These are phyloP conservation scores for Fopius arisanus DNA, from an alignment of 1,140 invertebrate species.

Conservation along the genomic window DNA sequence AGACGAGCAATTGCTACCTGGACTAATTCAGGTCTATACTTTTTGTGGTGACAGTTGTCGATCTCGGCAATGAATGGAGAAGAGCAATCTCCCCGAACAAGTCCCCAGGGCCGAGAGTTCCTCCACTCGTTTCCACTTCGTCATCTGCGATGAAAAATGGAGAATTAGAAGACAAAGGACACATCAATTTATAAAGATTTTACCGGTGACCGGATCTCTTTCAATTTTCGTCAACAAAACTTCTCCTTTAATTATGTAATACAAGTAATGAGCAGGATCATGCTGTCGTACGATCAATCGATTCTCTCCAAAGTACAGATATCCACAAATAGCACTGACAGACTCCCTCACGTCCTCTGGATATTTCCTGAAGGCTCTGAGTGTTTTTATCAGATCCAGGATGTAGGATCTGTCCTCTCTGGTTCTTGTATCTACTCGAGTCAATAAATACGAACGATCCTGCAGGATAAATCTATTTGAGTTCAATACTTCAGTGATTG, in stretches of 20 bases:
- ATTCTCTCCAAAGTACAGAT: constrained; percentile 66
- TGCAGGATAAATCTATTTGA: constrained; percentile 36
- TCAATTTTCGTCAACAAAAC: constrained; percentile 62
- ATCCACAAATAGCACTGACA: constrained; percentile 65
- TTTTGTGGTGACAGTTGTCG: constrained; percentile 66
- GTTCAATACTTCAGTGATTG: no score
- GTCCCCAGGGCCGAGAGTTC: constrained; percentile 59
- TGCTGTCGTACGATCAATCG: constrained; percentile 68
- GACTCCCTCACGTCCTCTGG: constrained; percentile 64
- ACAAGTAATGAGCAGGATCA: constrained; percentile 66
- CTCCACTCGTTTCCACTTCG: constrained; percentile 37
- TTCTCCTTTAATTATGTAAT: constrained; percentile 70
- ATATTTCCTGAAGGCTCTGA: constrained; percentile 45
- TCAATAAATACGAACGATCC: constrained; percentile 49
- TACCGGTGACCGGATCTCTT: constrained; percentile 63
- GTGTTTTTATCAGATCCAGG: constrained; percentile 40
- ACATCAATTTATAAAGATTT: neutral
- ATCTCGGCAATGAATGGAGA: constrained; percentile 67
- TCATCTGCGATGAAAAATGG: constrained; percentile 37
- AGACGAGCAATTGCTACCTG: neutral
- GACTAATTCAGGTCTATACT: constrained; percentile 51
- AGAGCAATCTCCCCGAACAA: constrained; percentile 73
- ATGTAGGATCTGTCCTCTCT: constrained; percentile 36
- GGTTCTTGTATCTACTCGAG: constrained; percentile 32
- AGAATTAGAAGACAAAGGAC: neutral